Percentiles rank a stretch among this genome's conserved stretches.
These are phyloP conservation scores for Pseudotriccus pelzelni DNA, from an alignment of 2,797 vertebrate species.

Conservation along the genomic window DNA sequence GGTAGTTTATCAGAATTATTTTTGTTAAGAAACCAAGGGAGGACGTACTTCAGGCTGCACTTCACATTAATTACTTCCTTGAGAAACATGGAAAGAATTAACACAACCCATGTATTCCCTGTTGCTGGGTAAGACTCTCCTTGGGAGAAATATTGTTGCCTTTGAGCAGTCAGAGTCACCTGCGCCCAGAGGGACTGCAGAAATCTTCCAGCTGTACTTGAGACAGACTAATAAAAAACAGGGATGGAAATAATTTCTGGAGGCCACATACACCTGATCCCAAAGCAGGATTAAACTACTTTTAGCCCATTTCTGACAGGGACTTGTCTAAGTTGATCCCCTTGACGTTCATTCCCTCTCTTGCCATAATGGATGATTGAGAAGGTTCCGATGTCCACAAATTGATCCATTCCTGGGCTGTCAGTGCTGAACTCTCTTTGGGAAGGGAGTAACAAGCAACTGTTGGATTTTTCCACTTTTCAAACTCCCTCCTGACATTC, in stretches of 20 bases:
- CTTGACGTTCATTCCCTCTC: not conserved
- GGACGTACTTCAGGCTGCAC: not conserved
- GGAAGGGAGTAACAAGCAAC: not conserved
- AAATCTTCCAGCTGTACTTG: not conserved
- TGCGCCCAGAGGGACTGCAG: not conserved
- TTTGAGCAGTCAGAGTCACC: not conserved
- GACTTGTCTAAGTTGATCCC: not conserved
- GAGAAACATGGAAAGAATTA: not conserved
- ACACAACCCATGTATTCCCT: not conserved
- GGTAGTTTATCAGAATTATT: not conserved
- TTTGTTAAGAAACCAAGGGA: not conserved
- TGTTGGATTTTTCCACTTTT: not conserved
- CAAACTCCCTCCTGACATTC: not conserved
- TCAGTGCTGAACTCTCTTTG: not conserved
- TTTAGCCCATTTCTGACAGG: not conserved
- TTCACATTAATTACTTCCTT: not conserved
- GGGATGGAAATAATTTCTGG: not conserved
- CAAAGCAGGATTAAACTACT: not conserved
- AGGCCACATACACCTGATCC: not conserved
- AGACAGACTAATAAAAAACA: not conserved
- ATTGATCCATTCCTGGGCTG: not conserved
- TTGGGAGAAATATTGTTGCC: not conserved
- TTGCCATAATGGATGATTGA: not conserved
- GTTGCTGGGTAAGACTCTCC: not conserved
- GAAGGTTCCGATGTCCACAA: rapidly evolving